Conservation (phyloP, 2,797 vertebrate genomes). For the Triplophysa bombifrons region DNA sequence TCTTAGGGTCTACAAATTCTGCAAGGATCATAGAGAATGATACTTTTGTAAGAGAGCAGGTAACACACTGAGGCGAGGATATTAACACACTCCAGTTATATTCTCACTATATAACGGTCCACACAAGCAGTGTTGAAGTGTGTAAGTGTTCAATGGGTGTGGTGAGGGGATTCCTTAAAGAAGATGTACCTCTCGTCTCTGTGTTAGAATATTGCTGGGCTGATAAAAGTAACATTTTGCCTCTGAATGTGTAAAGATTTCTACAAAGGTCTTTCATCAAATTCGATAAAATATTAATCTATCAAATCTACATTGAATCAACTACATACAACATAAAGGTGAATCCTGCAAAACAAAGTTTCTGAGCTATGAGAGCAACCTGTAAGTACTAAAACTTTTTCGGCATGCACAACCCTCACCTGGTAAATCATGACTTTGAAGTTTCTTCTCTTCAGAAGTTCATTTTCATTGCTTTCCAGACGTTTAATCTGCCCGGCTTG, state of each 20-base stretch:
- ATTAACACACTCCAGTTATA: background rate
- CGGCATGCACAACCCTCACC: slow-evolving; percentile 74
- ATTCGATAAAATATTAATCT: background rate
- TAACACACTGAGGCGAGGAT: background rate
- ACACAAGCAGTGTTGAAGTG: background rate
- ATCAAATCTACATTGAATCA: no score
- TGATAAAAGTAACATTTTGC: background rate
- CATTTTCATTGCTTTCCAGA: slow-evolving; percentile 92
- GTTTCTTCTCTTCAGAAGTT: slow-evolving; percentile 94
- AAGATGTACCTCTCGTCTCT: background rate
- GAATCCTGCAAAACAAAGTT: background rate
- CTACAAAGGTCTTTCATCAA: background rate
- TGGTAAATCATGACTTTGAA: slow-evolving; percentile 99
- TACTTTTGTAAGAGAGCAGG: background rate
- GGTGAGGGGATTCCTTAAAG: background rate
- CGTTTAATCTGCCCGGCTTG: slow-evolving; percentile 95
- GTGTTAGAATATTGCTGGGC: background rate
- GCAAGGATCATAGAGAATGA: background rate
- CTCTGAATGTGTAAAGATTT: background rate
- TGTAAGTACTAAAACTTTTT: background rate
- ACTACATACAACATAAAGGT: background rate
- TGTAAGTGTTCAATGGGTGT: slow-evolving; percentile 5
- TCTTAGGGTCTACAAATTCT: background rate
- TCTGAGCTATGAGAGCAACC: background rate
- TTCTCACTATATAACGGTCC: background rate